phyloP scores from a whole-genome alignment of 2,113 vertebrate genomes.

The Pelecanus crispus region DNA sequence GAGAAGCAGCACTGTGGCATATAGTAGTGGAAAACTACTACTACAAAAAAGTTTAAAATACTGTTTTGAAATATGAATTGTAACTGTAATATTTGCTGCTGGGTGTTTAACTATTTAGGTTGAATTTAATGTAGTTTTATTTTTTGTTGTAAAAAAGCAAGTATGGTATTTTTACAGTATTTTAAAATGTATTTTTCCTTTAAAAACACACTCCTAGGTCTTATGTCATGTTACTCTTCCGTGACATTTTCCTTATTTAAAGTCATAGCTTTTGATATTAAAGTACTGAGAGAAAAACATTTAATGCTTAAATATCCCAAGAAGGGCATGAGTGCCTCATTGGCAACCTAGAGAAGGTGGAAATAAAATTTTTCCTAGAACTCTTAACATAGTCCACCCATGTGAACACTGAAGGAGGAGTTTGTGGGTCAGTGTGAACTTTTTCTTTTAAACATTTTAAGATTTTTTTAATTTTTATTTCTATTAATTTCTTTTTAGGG shows the following conservation, averaged over 20 bases:
- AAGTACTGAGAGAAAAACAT: neutral
- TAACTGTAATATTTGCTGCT: conserved; percentile 39
- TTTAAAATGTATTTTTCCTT: conserved; percentile 26
- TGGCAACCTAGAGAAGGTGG: neutral
- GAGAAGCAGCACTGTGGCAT: neutral
- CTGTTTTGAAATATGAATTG: neutral
- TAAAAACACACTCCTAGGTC: neutral
- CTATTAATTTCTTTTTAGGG: conserved; percentile 90
- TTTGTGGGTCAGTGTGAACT: conserved; percentile 64
- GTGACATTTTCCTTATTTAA: neutral
- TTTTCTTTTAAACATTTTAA: conserved; percentile 56
- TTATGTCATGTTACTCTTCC: neutral
- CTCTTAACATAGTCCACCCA: neutral
- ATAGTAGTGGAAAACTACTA: conserved; percentile 24
- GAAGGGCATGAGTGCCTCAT: neutral
- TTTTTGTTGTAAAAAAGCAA: neutral
- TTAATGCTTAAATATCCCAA: neutral
- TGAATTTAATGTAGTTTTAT: neutral
- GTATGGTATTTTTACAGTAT: neutral
- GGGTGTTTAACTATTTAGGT: neutral
- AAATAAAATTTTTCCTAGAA: neutral
- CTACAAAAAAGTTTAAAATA: neutral
- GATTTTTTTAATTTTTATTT: conserved; percentile 77
- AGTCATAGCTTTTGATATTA: neutral
- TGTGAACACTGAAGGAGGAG: conserved; percentile 38